Conservation (phyloP, 2,113 vertebrate species). For the Pseudorasbora parva region DNA sequence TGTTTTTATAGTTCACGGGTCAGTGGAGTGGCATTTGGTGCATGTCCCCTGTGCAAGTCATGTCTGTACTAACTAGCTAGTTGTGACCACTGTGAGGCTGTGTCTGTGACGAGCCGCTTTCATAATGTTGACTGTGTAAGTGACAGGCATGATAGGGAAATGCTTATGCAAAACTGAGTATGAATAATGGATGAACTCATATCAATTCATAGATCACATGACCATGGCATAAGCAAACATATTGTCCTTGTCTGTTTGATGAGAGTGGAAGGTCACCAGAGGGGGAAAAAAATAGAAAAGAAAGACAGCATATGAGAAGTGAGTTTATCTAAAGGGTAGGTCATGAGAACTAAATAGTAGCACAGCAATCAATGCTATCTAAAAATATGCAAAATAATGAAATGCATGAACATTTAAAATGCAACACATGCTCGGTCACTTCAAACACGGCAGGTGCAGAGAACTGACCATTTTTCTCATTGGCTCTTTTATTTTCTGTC, state of each 20-base stretch:
- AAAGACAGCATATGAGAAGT: constrained; percentile 4
- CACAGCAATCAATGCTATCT: background rate
- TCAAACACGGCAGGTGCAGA: constrained; percentile 33
- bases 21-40: constrained; percentile 74
- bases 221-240: constrained; percentile 61
- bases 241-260: constrained; percentile 60
- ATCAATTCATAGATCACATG: constrained; percentile 70
- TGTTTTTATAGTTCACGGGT: constrained; percentile 75
- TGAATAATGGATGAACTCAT: constrained; percentile 76
- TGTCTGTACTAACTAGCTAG: constrained; percentile 73
- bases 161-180: constrained; percentile 67
- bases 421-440: constrained; percentile 18
- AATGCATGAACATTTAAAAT: background rate
- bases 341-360: background rate
- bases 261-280: constrained; percentile 52
- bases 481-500: constrained; percentile 24
- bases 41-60: constrained; percentile 66
- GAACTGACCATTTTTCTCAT: background rate
- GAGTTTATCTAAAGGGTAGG: constrained; percentile 3
- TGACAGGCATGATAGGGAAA: constrained; percentile 67
- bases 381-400: constrained; percentile 15
- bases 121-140: constrained; percentile 75
- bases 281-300: background rate
- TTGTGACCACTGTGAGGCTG: constrained; percentile 74
- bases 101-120: constrained; percentile 70